Percentiles rank a stretch among this genome's conserved stretches.
Conservation (phyloP, 2,888 invertebrate genomes). For the Ceraclea dissimilis region DNA sequence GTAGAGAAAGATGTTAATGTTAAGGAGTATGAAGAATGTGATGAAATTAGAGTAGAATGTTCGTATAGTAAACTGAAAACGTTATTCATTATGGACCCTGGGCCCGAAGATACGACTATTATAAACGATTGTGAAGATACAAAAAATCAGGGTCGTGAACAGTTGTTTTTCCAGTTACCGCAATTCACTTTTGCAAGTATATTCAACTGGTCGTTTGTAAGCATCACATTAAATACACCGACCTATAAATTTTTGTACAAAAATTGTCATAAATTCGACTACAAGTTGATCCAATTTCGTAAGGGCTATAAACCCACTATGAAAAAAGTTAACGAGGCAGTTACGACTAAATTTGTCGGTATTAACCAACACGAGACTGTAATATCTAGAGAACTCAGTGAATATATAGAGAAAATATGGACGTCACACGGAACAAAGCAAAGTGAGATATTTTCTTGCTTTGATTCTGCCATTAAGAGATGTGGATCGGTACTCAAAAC, state of each 20-base stretch:
- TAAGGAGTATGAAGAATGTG: not conserved
- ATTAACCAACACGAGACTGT: not conserved
- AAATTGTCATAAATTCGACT: not conserved
- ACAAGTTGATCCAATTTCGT: not conserved
- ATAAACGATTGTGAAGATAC: not conserved
- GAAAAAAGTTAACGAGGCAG: not conserved
- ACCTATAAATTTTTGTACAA: not conserved
- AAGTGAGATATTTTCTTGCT: not conserved
- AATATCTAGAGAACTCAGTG: not conserved
- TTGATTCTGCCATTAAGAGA: not conserved
- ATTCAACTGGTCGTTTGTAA: not conserved
- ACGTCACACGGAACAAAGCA: too few species aligned
- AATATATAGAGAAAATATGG: not conserved
- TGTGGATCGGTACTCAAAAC: not conserved
- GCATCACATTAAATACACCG: not conserved
- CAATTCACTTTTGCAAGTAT: not conserved
- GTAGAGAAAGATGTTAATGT: not conserved
- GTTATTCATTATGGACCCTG: not conserved
- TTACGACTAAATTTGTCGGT: not conserved
- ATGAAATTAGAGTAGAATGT: not conserved
- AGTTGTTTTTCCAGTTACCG: not conserved
- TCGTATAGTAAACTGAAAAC: not conserved
- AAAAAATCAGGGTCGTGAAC: not conserved
- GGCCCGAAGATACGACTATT: not conserved
- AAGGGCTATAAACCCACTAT: not conserved